A percentile compares a stretch with the other conserved stretches of the same genome.
Evolutionary conservation across 2,113 vertebrate genomes (phyloP).

Genomic region (rat (Rattus norvegicus)): GRCr8 NC_086020.1:30209001-30209500

Average conservation of each 20-base stretch:
- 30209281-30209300: not conserved
- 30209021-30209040: not conserved
- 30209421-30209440: not conserved
- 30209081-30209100: not conserved
- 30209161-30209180: not conserved
- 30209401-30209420: not conserved
- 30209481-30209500: not conserved
- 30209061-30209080: not conserved
- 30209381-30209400: not conserved
- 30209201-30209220: not conserved
- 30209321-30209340: not conserved
- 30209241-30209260: not conserved
- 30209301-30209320: not conserved
- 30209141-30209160: not conserved
- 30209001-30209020: not conserved
- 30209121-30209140: not conserved
- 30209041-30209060: not conserved
- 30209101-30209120: not conserved
- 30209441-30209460: not conserved
- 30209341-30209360: not conserved
- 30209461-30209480: not conserved
- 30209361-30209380: constrained; percentile 2
- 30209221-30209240: not conserved
- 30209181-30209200: not conserved
- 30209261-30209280: not conserved